Percentiles rank a stretch among this genome's conserved stretches.
Conservation (phyloP, 2,797 vertebrate genomes). For the Chlorospingus semifuscus region DNA sequence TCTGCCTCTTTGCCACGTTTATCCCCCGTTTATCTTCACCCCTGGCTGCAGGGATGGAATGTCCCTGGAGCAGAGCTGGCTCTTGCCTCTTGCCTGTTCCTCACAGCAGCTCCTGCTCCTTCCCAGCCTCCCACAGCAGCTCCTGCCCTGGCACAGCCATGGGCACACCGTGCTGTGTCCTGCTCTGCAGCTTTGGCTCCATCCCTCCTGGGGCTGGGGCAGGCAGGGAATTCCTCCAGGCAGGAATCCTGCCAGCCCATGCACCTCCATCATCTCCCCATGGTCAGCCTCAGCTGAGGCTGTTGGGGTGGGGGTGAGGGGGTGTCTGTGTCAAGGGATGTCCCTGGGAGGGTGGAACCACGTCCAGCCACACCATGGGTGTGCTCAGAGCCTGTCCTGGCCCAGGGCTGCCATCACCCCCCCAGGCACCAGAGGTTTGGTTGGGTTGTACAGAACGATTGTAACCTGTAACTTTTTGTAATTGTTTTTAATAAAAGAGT, state of each 20-base stretch:
- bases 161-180: fast-evolving
- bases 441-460: conserved; percentile 34
- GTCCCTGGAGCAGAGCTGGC: neutral
- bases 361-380: fast-evolving
- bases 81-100: neutral
- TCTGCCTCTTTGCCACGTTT: neutral
- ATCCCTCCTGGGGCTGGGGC: neutral
- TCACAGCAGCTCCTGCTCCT: neutral
- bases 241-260: neutral
- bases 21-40: neutral
- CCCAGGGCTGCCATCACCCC: neutral
- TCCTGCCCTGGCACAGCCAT: neutral
- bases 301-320: neutral
- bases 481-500: conserved; percentile 69
- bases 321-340: neutral
- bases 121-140: neutral
- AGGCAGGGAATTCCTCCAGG: neutral
- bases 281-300: neutral
- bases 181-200: neutral
- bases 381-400: neutral
- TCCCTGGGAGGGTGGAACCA: neutral
- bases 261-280: neutral
- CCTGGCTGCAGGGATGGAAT: neutral
- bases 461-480: conserved; percentile 65
- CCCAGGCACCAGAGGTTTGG: neutral